Evolutionary conservation across 2,888 invertebrate genomes (phyloP), one percentile per base, ranked within the genome.

Genomic region (Harmothoe impar): DNA sequence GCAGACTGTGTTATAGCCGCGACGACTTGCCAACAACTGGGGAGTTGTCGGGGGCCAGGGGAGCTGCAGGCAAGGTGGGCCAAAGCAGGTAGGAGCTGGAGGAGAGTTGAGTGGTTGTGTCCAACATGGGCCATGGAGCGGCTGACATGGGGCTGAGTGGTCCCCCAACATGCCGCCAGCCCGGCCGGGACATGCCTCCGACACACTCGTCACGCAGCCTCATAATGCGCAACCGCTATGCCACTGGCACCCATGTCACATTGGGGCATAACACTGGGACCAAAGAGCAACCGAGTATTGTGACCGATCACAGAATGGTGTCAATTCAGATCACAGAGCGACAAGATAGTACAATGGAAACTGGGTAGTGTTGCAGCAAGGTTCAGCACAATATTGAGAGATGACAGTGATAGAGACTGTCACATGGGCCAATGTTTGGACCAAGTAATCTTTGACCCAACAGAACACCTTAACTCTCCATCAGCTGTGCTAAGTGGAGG

Each of bases 41-140:
- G 31, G 77, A 25, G 62, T 25, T 62, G 43, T 43, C 43, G 62
- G 20, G 62, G 20, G 62, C 62, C 23, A 62, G 62, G 20, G 62
- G 62, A 62, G 62, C n/a, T 62, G 62, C 7, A n/a, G n/a, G 62
- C 20, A 62, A 62, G 62, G n/a, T n/a, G 20, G 62, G 62, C 62
- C 43, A 43, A 43, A n/a, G 62, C 77, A 77, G 77, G 77, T 77
- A 77, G 77, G 23, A n/a, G 62, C 62, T n/a, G 62, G 62, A 43
- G 43, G 43, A 62, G 62, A 62, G 62, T n/a, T n/a, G 62, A 62
- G 62, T 62, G 62, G 77, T 25, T 25, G 77, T 77, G 77, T 77
- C 31, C 17, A 17, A 77, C 77, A 77, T 25, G 31, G 62, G 62
- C 17, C 29, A 15, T 25, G 77, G 77, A 17, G 29, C 31, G 31